A percentile compares a stretch with the other conserved stretches of the same genome.
Conservation (phyloP, 2,113 vertebrate species). For the Redunca redunca region DNA sequence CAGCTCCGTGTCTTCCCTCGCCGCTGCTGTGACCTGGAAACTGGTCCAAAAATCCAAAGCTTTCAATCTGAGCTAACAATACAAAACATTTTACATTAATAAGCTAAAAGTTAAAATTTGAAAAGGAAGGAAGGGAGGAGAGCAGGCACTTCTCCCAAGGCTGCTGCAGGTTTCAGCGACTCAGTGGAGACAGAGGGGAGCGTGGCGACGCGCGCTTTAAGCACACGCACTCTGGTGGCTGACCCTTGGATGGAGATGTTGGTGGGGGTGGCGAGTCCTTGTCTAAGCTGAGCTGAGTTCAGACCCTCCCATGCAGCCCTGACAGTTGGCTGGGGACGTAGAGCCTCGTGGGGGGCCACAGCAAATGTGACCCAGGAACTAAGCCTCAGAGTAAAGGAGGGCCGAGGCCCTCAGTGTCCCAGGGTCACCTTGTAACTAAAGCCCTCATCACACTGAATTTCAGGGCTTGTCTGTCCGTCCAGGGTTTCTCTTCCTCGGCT, state of each 20-base stretch:
- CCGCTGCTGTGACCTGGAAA: not conserved
- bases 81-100: not conserved
- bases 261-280: too few species aligned
- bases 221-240: fast-evolving
- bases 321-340: not conserved
- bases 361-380: not conserved
- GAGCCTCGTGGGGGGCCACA: fast-evolving
- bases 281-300: not conserved
- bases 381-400: fast-evolving
- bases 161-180: too few species aligned
- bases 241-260: fast-evolving
- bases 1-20: not conserved
- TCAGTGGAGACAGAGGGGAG: not conserved
- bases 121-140: not conserved
- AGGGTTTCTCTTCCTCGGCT: not conserved
- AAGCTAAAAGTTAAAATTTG: not conserved
- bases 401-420: fast-evolving
- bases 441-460: fast-evolving
- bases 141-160: not conserved
- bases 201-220: fast-evolving
- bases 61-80: not conserved
- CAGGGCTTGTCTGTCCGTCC: not conserved
- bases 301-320: too few species aligned
- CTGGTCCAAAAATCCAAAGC: not conserved
- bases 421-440: fast-evolving